phyloP scores from a whole-genome alignment of 2,888 invertebrate species.

The Nebria brevicollis region DNA sequence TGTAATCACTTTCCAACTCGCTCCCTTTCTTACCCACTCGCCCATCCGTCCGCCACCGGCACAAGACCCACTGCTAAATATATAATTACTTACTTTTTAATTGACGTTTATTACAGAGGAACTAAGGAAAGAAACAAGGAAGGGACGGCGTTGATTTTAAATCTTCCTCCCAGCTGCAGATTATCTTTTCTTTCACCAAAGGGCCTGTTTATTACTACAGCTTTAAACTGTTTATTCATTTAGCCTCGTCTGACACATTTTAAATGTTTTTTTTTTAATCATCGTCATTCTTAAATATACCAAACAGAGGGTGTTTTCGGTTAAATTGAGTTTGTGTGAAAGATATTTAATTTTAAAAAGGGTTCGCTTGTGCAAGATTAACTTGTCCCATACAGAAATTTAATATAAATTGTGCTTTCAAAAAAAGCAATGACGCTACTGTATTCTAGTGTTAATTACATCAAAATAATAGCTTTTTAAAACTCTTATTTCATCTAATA shows the following conservation, averaged over 20 bases:
- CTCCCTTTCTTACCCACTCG: constrained; percentile 50
- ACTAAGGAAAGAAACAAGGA: constrained; percentile 50
- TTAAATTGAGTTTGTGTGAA: background rate
- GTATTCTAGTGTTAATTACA: background rate
- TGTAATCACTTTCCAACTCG: constrained; percentile 48
- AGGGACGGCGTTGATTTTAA: constrained; percentile 62
- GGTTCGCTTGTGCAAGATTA: background rate
- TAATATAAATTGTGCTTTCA: background rate
- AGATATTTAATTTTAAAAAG: constrained; percentile 15
- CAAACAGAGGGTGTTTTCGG: background rate
- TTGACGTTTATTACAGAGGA: constrained; percentile 62
- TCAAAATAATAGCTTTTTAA: background rate
- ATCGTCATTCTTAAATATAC: background rate
- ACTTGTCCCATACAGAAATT: background rate
- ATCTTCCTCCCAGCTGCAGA: constrained; percentile 50
- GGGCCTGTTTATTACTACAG: background rate
- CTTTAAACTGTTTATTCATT: background rate
- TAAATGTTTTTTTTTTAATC: background rate
- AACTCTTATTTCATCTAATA: too few species aligned
- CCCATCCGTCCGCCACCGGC: constrained; percentile 52
- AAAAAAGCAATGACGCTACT: background rate
- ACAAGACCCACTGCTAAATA: constrained; percentile 56
- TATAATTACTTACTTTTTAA: constrained; percentile 62
- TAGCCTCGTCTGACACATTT: background rate
- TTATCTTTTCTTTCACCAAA: constrained; percentile 3